phyloP scores from a whole-genome alignment of 2,113 vertebrate genomes.

The Piprites chloris region DNA sequence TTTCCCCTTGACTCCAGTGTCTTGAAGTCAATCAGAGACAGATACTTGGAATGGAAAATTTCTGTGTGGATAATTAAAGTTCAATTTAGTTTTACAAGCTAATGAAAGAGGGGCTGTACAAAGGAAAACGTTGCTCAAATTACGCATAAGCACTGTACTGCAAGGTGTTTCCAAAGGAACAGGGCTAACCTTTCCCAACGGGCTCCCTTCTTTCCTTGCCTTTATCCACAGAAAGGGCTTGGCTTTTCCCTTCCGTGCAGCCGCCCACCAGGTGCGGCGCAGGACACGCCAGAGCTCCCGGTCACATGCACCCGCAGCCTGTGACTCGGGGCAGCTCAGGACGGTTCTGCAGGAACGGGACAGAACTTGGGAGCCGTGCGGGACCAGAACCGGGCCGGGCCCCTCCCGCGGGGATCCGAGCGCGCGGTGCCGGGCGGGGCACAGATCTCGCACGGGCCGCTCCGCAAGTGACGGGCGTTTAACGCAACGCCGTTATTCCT shows the following conservation, averaged over 20 bases:
- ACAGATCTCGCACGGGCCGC: too few relatives aligned
- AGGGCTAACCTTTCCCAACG: fast-evolving
- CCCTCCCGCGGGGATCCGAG: not conserved
- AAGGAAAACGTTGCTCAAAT: fast-evolving
- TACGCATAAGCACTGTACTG: fast-evolving
- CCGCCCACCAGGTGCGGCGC: fast-evolving
- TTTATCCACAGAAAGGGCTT: fast-evolving
- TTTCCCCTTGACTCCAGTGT: not conserved
- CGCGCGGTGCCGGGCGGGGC: not conserved
- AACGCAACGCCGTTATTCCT: fast-evolving
- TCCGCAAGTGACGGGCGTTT: not conserved
- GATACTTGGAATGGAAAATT: not conserved
- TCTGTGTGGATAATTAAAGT: not conserved
- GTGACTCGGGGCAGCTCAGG: fast-evolving
- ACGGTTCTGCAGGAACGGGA: fast-evolving
- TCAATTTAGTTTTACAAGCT: not conserved
- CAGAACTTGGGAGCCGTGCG: fast-evolving
- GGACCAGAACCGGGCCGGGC: not conserved
- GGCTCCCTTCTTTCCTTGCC: not conserved
- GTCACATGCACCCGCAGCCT: fast-evolving
- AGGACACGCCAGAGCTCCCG: fast-evolving
- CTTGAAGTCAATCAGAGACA: not conserved
- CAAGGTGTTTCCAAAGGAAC: fast-evolving
- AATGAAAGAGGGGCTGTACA: not conserved
- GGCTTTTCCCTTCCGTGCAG: not conserved